Evolutionary conservation across 2,113 vertebrate species (phyloP).

Genomic region (Cheilinus undulatus): DNA sequence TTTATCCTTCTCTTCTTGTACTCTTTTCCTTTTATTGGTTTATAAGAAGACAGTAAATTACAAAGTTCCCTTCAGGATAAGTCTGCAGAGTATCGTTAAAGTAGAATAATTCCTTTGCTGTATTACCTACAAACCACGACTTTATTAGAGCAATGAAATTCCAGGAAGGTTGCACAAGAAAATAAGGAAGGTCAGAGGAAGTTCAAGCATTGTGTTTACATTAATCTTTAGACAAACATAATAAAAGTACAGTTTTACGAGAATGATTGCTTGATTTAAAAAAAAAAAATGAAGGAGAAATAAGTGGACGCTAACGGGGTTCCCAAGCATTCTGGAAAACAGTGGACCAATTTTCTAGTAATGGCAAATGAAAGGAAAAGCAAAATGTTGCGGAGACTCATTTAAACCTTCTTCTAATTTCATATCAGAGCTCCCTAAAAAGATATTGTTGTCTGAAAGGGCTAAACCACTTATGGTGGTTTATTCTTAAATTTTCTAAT

Average conservation of each 20-base stretch:
- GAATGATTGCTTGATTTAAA: neutral
- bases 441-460: too few species aligned
- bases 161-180: too few species aligned
- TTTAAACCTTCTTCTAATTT: too few species aligned
- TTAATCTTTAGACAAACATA: neutral
- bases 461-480: too few species aligned
- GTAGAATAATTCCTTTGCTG: neutral
- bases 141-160: too few species aligned
- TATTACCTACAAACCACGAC: constrained; percentile 7
- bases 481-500: too few species aligned
- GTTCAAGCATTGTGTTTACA: neutral
- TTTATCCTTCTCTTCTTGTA: neutral
- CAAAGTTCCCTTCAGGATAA: constrained; percentile 16
- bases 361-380: too few species aligned
- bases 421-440: too few species aligned
- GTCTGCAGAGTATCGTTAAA: neutral
- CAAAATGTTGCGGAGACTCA: too few species aligned
- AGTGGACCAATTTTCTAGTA: too few species aligned
- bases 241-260: neutral
- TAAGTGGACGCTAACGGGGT: neutral
- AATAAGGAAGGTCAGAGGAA: neutral
- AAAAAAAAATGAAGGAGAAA: too few species aligned
- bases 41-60: constrained; percentile 25
- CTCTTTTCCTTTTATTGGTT: constrained; percentile 23
- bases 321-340: too few species aligned